Conservation (phyloP, 2,797 vertebrate species). For the Squalus acanthias region DNA sequence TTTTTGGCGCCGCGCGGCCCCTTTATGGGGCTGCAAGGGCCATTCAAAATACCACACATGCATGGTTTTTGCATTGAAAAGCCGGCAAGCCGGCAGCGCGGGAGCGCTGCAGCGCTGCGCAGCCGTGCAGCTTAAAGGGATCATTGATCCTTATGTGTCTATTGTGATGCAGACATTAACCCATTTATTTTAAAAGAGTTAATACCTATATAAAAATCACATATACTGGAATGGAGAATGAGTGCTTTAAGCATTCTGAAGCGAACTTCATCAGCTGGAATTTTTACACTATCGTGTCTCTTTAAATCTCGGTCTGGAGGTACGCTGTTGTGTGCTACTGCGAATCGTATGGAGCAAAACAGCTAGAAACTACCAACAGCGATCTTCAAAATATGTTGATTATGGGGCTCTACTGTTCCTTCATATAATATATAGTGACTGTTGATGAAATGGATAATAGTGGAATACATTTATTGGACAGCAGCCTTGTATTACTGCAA, state of each 20-base stretch:
- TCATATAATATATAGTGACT: background rate
- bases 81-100: too few relatives aligned
- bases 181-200: background rate
- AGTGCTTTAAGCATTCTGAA: background rate
- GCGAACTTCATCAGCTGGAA: background rate
- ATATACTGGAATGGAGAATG: background rate
- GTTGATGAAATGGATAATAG: background rate
- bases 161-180: background rate
- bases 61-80: too few relatives aligned
- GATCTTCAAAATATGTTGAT: slow-evolving; percentile 5
- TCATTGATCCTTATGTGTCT: background rate
- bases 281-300: background rate
- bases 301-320: background rate
- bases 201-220: background rate
- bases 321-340: background rate
- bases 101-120: too few relatives aligned
- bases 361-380: background rate
- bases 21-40: too few relatives aligned
- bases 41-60: too few relatives aligned
- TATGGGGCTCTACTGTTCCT: background rate
- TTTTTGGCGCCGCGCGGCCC: too few relatives aligned
- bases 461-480: background rate
- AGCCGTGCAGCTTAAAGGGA: too few relatives aligned
- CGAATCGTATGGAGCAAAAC: background rate
- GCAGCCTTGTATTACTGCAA: background rate